These are phyloP conservation scores for Morpho deidamia DNA, from an alignment of 2,888 invertebrate species.

Conservation along the genomic window DNA sequence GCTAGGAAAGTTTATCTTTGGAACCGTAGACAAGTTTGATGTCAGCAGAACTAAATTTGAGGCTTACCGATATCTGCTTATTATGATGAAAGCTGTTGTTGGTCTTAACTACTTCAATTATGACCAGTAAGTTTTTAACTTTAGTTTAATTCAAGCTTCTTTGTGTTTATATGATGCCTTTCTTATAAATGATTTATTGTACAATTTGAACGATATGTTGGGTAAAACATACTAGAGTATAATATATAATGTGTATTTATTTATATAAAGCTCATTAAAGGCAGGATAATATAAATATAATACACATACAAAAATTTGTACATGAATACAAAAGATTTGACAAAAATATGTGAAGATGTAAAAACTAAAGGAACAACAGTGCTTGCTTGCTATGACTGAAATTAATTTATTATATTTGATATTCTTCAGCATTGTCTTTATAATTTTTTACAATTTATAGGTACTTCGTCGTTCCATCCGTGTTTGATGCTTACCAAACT, in stretches of 20 bases:
- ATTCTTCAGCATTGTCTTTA: background rate
- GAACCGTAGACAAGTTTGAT: constrained; percentile 56
- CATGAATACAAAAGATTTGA: too few relatives aligned
- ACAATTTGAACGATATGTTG: too few relatives aligned
- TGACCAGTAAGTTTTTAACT: constrained; percentile 50
- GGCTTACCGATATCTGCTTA: constrained; percentile 78
- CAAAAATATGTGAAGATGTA: too few relatives aligned
- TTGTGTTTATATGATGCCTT: background rate
- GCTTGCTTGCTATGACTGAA: too few relatives aligned
- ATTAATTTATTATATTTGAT: too few relatives aligned
- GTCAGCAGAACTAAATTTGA: constrained; percentile 45
- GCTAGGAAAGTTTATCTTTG: constrained; percentile 73
- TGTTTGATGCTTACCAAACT: constrained; percentile 80
- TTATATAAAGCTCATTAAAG: too few relatives aligned
- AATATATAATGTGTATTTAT: too few relatives aligned
- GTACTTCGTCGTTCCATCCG: constrained; percentile 74
- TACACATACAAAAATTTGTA: too few relatives aligned
- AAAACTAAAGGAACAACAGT: too few relatives aligned
- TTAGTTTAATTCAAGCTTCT: background rate
- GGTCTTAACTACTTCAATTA: constrained; percentile 50
- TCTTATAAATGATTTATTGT: too few relatives aligned
- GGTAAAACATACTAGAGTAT: too few relatives aligned
- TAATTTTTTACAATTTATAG: constrained; percentile 36
- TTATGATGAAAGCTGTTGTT: constrained; percentile 69
- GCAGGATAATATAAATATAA: too few relatives aligned